phyloP scores from a whole-genome alignment of 1,140 invertebrate species.

The Neodiprion virginianus region DNA sequence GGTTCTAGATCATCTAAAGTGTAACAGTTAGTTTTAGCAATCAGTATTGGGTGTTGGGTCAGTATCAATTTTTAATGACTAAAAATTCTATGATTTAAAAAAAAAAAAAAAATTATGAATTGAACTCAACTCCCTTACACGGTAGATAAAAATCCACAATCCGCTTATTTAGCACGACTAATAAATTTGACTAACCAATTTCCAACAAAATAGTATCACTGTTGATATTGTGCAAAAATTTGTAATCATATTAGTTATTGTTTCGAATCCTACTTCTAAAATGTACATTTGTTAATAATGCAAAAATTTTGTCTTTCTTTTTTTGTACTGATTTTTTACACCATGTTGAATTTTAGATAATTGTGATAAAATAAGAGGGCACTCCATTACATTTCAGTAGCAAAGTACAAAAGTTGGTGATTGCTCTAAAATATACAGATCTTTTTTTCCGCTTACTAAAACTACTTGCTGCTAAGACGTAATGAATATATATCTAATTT shows the following conservation, averaged over 20 bases:
- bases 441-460: conserved; percentile 5
- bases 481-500: neutral
- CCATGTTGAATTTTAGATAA: too few species aligned
- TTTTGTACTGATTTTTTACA: too few species aligned
- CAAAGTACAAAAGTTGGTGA: too few species aligned
- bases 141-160: too few species aligned
- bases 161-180: too few species aligned
- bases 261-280: neutral
- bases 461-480: neutral
- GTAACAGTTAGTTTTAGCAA: neutral
- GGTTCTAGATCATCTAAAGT: too few species aligned
- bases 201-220: neutral
- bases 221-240: neutral
- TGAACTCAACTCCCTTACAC: neutral
- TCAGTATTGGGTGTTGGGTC: conserved; percentile 19
- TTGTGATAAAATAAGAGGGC: too few species aligned
- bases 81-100: too few species aligned
- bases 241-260: neutral
- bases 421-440: neutral
- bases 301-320: neutral
- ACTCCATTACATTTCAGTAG: too few species aligned
- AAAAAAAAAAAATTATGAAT: neutral
- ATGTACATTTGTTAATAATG: neutral
- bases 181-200: too few species aligned
- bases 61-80: conserved; percentile 15